These are phyloP conservation scores for Stratiomys singularior DNA, from an alignment of 2,888 invertebrate genomes.

Conservation along the genomic window DNA sequence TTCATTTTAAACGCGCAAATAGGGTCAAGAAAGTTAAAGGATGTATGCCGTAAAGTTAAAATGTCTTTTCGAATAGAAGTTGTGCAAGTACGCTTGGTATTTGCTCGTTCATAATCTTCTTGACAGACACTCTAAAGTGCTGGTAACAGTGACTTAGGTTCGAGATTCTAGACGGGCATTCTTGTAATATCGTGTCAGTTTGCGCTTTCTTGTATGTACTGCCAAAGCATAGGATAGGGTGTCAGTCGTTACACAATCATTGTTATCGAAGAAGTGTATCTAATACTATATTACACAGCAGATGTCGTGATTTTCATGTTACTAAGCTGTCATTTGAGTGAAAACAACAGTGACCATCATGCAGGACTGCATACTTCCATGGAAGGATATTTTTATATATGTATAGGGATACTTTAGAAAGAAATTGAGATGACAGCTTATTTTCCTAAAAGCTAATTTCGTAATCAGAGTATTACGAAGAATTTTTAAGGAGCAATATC, in stretches of 20 bases:
- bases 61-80: neutral
- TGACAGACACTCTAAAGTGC: neutral
- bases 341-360: too few relatives aligned
- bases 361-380: too few relatives aligned
- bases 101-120: neutral
- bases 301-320: neutral
- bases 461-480: too few relatives aligned
- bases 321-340: neutral
- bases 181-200: neutral
- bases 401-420: too few relatives aligned
- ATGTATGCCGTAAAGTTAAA: neutral
- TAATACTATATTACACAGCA: neutral
- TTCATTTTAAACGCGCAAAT: conserved; percentile 13
- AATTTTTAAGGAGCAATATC: too few relatives aligned
- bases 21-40: conserved; percentile 15
- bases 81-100: neutral
- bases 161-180: neutral
- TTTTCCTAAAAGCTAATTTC: too few relatives aligned
- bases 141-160: neutral
- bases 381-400: too few relatives aligned
- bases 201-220: neutral
- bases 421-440: too few relatives aligned
- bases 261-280: neutral
- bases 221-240: neutral
- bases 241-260: neutral